Evolutionary conservation across 2,888 invertebrate species (phyloP).

Genomic region (Esperia sulphurella): DNA sequence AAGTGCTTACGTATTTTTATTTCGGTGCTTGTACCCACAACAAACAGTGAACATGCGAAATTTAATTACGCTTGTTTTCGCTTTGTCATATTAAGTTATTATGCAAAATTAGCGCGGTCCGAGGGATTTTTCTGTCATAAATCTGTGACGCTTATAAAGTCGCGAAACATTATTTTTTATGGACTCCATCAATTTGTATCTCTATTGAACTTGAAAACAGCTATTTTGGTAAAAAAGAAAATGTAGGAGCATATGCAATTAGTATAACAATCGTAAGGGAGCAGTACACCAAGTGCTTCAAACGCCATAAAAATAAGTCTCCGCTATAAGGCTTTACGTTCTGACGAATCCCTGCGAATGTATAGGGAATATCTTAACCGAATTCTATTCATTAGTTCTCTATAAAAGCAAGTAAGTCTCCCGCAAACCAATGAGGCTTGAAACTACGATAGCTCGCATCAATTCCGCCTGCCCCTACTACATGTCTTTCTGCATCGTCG

Average conservation of each 20-base stretch:
- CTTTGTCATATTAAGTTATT: conserved; percentile 64
- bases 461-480: conserved; percentile 41
- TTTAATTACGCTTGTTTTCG: conserved; percentile 59
- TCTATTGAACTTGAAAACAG: too few relatives aligned
- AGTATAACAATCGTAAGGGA: too few relatives aligned
- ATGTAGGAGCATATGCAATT: too few relatives aligned
- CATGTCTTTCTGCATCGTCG: conserved; percentile 61
- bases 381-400: neutral
- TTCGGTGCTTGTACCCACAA: conserved; percentile 27
- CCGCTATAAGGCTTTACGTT: too few relatives aligned
- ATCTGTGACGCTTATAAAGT: conserved; percentile 14
- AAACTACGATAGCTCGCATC: conserved; percentile 50
- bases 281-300: too few relatives aligned
- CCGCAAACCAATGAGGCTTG: conserved; percentile 52
- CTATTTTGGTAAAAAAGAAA: too few relatives aligned
- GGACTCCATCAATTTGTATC: too few relatives aligned
- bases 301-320: too few relatives aligned
- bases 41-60: conserved; percentile 48
- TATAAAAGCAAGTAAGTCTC: conserved; percentile 38
- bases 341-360: too few relatives aligned
- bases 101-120: conserved; percentile 61
- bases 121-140: conserved; percentile 54
- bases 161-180: neutral
- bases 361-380: neutral
- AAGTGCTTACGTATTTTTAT: conserved; percentile 10